Evolutionary conservation across 2,888 invertebrate genomes (phyloP), one percentile per base, ranked within the genome.

Genomic region (Hemithea aestivaria): DNA sequence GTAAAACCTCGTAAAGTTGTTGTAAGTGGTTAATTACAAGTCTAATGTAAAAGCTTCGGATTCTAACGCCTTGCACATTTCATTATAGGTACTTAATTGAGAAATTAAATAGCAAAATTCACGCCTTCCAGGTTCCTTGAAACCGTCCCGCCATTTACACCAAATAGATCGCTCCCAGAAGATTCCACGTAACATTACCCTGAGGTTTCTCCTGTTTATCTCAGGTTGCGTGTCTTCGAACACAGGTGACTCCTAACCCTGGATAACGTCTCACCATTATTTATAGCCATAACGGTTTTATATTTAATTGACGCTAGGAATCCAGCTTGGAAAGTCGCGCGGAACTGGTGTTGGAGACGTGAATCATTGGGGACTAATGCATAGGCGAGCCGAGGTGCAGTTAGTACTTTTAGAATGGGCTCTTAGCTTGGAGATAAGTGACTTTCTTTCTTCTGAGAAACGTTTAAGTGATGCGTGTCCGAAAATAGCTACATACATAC

Each of bases 221-320:
- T 44, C 39, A 25, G 8, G 27, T 51, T 36, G 48, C 51, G 48
- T 48, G 51, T 38, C 34, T 28, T 35, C 29, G 25, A 44, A 32
- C 32, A 43, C 39, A 36, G 35, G 40, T 35, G 42, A 40, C 43
- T 36, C 40, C 33, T 51, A 40, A 45, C 49, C 41, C 40, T 27
- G 48, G 37, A 40, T 42, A 42, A 37, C 36, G 42, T 20, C 40
- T 35, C 35, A 28, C 12, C 43, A 46, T 53, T 53, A 54, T 53
- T 53, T 51, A 54, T 51, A 43, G 51, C 40, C 20, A 40, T 51
- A 50, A 51, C 54, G 51, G 49, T 42, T 45, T 45, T 42, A 47
- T 47, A 51, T 53, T 53, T 56, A 56, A 56, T 56, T 53, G 53
- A 56, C 53, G 45, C 47, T 41, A 35, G 45, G 47, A 50, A 53